Conservation (phyloP, 2,797 vertebrate genomes). For the Propithecus perrieri region DNA sequence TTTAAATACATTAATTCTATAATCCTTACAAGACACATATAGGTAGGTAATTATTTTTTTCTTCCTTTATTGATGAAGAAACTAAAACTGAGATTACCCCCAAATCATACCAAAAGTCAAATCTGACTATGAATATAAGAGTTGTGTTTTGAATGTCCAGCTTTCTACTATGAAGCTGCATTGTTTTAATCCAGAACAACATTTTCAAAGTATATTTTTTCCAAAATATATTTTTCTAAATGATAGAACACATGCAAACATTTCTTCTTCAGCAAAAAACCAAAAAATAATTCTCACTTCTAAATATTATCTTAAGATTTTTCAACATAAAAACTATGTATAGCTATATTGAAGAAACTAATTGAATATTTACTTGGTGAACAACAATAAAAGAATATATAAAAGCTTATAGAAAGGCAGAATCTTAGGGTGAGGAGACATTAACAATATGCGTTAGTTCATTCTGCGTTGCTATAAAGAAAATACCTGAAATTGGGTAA, state of each 20-base stretch:
- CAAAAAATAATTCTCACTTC: neutral
- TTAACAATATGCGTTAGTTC: neutral
- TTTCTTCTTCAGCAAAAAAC: neutral
- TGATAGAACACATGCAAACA: neutral
- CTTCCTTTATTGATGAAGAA: neutral
- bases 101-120: conserved; percentile 32
- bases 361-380: neutral
- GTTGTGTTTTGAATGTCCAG: neutral
- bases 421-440: neutral
- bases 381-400: neutral
- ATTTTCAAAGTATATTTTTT: neutral
- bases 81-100: neutral
- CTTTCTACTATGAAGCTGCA: neutral
- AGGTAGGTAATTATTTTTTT: conserved; percentile 49
- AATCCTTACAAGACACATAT: neutral
- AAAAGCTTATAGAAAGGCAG: neutral
- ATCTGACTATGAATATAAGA: neutral
- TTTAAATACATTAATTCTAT: conserved; percentile 14
- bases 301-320: conserved; percentile 15
- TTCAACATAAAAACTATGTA: neutral
- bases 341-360: neutral
- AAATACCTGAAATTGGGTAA: neutral
- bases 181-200: neutral
- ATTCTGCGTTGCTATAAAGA: neutral
- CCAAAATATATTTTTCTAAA: neutral